Conservation (phyloP, 1,140 invertebrate genomes). For the Achroia grisella region DNA sequence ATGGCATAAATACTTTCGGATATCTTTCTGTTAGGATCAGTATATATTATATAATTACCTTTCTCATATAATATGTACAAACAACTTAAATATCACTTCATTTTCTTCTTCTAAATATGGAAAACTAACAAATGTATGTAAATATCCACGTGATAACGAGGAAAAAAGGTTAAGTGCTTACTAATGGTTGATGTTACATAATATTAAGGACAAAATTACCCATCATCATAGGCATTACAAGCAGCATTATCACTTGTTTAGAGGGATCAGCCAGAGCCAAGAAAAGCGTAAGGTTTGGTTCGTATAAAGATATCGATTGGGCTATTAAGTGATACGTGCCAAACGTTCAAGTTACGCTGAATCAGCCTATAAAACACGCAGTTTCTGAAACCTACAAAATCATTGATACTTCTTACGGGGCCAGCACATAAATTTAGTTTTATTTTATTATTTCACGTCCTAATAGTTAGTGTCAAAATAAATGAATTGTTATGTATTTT, state of each 20-base stretch:
- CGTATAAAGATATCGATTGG: conserved; percentile 20
- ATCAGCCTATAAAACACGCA: conserved; percentile 24
- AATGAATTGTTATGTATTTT: too few relatives aligned
- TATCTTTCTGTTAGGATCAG: too few relatives aligned
- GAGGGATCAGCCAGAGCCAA: background rate
- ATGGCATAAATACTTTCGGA: too few relatives aligned
- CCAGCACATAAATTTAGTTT: background rate
- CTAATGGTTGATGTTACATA: too few relatives aligned
- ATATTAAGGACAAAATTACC: background rate
- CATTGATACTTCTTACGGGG: conserved; percentile 11
- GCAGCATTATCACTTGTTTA: conserved; percentile 2
- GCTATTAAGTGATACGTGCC: conserved; percentile 25
- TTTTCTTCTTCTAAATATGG: too few relatives aligned
- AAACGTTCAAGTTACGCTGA: conserved; percentile 21
- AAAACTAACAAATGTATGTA: too few relatives aligned
- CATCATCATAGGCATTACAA: background rate
- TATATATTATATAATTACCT: too few relatives aligned
- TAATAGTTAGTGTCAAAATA: conserved; percentile 3
- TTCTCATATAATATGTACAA: too few relatives aligned
- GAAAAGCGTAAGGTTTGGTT: conserved; percentile 8
- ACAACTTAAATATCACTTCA: too few relatives aligned
- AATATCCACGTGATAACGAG: too few relatives aligned
- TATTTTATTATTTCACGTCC: background rate
- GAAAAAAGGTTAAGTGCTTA: too few relatives aligned
- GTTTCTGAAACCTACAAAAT: conserved; percentile 13